Evolutionary conservation across 2,113 vertebrate genomes (phyloP).

Genomic region (Dermatemys mawii): DNA sequence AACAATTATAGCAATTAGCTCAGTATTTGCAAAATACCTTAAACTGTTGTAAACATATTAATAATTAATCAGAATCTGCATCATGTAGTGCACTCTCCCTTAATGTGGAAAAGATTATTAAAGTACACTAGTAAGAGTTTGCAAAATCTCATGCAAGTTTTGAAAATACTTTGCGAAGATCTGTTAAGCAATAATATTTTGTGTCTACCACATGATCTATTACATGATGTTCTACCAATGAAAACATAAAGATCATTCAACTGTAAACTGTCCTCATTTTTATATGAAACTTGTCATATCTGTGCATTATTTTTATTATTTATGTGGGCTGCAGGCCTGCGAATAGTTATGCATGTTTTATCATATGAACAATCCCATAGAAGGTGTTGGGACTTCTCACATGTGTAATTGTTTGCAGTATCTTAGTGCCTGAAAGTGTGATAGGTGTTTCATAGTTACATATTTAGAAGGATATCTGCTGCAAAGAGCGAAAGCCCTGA

Average conservation of each 20-base stretch:
- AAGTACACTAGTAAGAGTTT: background rate
- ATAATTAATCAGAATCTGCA: background rate
- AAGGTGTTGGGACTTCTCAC: background rate
- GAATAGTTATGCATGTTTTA: background rate
- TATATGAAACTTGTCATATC: background rate
- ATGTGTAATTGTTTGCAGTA: background rate
- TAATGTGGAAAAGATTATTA: background rate
- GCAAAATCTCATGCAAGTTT: background rate
- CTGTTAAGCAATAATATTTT: fast-evolving
- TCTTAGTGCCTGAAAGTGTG: background rate
- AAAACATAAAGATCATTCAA: background rate
- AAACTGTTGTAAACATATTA: background rate
- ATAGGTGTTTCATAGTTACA: background rate
- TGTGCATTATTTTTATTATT: fast-evolving
- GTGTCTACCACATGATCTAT: too few species aligned
- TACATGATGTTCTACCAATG: background rate
- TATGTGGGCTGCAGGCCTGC: background rate
- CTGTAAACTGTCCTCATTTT: background rate
- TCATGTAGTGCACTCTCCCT: background rate
- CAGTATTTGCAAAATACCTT: slow-evolving; percentile 17
- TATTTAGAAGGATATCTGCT: background rate
- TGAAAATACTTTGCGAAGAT: background rate
- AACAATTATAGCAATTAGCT: background rate
- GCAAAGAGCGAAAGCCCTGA: background rate
- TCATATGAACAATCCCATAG: background rate